phyloP scores from a whole-genome alignment of 2,888 invertebrate species.

The Pogonocherus hispidulus region DNA sequence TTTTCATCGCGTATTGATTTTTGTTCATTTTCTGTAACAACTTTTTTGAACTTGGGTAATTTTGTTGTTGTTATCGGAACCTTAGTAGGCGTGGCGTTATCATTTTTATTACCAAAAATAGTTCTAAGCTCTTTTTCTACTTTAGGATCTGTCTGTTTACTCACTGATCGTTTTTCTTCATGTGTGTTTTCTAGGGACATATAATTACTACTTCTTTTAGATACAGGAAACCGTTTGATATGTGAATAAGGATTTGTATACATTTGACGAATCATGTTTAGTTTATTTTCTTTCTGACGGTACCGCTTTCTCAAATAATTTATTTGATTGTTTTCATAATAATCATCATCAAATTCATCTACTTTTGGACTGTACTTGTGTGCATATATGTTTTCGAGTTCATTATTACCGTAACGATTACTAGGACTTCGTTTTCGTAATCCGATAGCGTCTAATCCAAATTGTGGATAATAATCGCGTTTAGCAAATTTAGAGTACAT shows the following conservation, averaged over 20 bases:
- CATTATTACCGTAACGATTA: conserved; percentile 51
- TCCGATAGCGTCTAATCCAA: conserved; percentile 62
- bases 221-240: conserved; percentile 76
- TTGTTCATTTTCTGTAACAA: conserved; percentile 39
- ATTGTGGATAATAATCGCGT: conserved; percentile 59
- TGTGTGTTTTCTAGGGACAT: conserved; percentile 36
- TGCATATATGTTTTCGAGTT: conserved; percentile 40
- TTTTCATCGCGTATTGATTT: conserved; percentile 41
- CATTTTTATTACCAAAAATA: conserved; percentile 72
- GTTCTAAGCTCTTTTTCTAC: conserved; percentile 79
- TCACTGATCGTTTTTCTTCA: conserved; percentile 59
- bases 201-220: conserved; percentile 73
- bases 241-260: conserved; percentile 46
- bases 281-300: conserved; percentile 47
- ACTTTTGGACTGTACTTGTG: conserved; percentile 42
- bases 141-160: conserved; percentile 75
- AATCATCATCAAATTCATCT: conserved; percentile 44
- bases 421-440: conserved; percentile 56
- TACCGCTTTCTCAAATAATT: conserved; percentile 48
- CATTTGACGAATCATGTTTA: conserved; percentile 36
- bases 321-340: conserved; percentile 45
- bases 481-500: conserved; percentile 56
- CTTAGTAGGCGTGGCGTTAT: conserved; percentile 25
- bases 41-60: conserved; percentile 42
- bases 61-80: conserved; percentile 41